These are phyloP conservation scores for Pocillopora damicornis DNA, from an alignment of 64 coral and sea anemone genomes.

Conservation along the genomic window DNA sequence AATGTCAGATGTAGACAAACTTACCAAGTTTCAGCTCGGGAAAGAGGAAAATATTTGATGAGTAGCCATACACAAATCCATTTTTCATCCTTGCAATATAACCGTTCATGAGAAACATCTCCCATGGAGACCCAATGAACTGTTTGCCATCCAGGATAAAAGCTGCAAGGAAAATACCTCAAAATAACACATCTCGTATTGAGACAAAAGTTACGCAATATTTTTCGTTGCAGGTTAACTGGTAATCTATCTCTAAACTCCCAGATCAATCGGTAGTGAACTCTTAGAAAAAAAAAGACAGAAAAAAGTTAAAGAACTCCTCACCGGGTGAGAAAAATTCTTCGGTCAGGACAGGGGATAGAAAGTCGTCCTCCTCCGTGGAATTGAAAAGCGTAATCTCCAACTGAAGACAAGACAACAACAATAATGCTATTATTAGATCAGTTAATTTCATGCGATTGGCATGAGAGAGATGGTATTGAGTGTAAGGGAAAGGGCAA, in stretches of 20 bases:
- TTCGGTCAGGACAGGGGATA: conserved; percentile 41
- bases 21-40: conserved; percentile 60
- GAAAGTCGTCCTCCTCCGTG: conserved; percentile 27
- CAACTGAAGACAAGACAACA: conserved; percentile 11
- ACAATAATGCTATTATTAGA: too few species aligned
- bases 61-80: conserved; percentile 44
- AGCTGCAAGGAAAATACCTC: not conserved
- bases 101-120: conserved; percentile 44
- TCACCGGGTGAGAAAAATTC: conserved; percentile 69
- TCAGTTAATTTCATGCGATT: not conserved
- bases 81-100: conserved; percentile 41
- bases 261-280: too few species aligned
- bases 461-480: too few species aligned
- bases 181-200: not conserved
- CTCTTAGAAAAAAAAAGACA: not conserved
- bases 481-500: too few species aligned
- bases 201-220: too few species aligned
- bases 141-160: conserved; percentile 40
- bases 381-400: conserved; percentile 51
- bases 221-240: too few species aligned
- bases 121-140: conserved; percentile 54
- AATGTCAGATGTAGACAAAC: not conserved
- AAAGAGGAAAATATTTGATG: conserved; percentile 15
- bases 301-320: too few species aligned
- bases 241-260: too few species aligned